Conservation (phyloP, 1,140 invertebrate genomes). For the Bradysia coprophila region DNA sequence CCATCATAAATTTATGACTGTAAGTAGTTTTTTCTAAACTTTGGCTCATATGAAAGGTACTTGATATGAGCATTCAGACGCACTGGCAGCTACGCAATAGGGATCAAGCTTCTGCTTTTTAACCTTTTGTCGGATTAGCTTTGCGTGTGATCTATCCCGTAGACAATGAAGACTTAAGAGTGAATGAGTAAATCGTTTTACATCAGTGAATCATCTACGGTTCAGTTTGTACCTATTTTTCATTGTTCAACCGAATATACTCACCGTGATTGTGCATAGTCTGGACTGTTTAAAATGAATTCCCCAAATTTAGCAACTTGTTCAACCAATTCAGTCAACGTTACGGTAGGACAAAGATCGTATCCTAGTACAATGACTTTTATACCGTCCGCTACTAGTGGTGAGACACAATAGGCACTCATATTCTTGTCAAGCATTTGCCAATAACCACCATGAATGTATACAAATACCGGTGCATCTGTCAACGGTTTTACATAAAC, state of each 20-base stretch:
- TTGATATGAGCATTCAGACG: no score
- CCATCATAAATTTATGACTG: no score
- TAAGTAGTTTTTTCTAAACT: no score
- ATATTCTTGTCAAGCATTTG: slow-evolving; percentile 43
- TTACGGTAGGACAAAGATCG: slow-evolving; percentile 49
- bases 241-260: slow-evolving; percentile 5
- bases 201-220: no score
- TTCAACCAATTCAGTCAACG: slow-evolving; percentile 35
- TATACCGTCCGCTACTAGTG: slow-evolving; percentile 38
- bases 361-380: slow-evolving; percentile 54
- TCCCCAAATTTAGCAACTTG: slow-evolving; percentile 37
- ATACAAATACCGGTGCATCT: slow-evolving; percentile 56
- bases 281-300: slow-evolving; percentile 38
- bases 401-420: slow-evolving; percentile 37
- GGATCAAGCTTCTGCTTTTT: no score
- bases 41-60: no score
- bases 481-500: slow-evolving; percentile 8
- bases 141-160: no score
- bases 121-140: no score
- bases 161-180: slow-evolving; percentile 8
- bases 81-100: no score
- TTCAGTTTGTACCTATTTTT: no score
- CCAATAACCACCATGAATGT: slow-evolving; percentile 73
- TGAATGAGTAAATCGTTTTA: slow-evolving; percentile 1
- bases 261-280: slow-evolving; percentile 26